Evolutionary conservation across 2,888 invertebrate species (phyloP), one percentile per base, ranked within the genome.

Genomic region (Auanema freiburgensis): DNA sequence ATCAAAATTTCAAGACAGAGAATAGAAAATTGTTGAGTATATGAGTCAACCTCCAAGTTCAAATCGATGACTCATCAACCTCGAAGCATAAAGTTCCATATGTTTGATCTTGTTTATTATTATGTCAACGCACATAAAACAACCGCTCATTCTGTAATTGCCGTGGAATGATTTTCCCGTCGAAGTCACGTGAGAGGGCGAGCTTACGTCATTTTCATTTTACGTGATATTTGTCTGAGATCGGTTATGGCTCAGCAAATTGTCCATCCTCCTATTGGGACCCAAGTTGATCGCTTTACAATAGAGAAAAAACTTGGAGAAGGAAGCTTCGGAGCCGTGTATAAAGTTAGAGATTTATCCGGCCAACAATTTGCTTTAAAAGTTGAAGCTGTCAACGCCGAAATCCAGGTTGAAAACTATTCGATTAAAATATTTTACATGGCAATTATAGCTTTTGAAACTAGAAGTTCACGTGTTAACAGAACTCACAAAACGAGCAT

Each of bases 271-370:
- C n/a, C n/a, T n/a, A n/a, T n/a, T n/a, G n/a, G n/a, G n/a, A n/a
- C n/a, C n/a, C 59, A 67, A 64, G 73, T 79, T 50, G 78, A 79
- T 51, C 71, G 77, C 25, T 78, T 78, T 78, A 73, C 68, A 16
- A 77, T 79, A 63, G 71, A 72, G 41, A 79, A 79, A 72, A 79
- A 79, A 65, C 66, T 79, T 25, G 79, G 79, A 59, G 79, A 77
- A 59, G 79, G 79, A 57, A 77, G 73, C 12, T 79, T 79, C 63
- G 71, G 72, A 24, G 79, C 77, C 43, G 79, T 79, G 40, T 80
- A 80, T 66, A 74, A 73, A 51, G 74, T 74, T 18, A 63, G 56
- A 24, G 79, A 78, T 54, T 43, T 71, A 5, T 72, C 76, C 11
- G 79, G 78, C 12, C n/a, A n/a, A n/a, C 57, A 65, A 57, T 79